Percentiles rank a stretch among this genome's conserved stretches.
Conservation (phyloP, 2,888 invertebrate species). For the Drosophila planitibia region DNA sequence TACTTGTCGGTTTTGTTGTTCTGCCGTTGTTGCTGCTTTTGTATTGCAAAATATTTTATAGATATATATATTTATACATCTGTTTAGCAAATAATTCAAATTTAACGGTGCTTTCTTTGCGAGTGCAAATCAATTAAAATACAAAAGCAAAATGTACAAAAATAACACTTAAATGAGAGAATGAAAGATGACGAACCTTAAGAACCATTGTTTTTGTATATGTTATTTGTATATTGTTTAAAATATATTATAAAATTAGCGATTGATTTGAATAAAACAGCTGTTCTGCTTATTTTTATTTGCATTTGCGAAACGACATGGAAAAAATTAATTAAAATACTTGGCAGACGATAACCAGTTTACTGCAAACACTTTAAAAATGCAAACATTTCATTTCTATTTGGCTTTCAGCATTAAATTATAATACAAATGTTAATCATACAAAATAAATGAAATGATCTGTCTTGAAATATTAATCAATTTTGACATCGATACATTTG, state of each 20-base stretch:
- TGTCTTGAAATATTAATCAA: not conserved
- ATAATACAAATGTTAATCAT: not conserved
- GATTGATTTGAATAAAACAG: not conserved
- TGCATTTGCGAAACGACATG: not conserved
- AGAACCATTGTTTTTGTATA: not conserved
- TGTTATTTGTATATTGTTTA: too few species aligned
- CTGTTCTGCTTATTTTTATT: not conserved
- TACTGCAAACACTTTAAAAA: not conserved
- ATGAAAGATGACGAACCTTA: not conserved
- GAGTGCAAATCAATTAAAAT: slow-evolving; percentile 28
- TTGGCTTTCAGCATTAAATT: not conserved
- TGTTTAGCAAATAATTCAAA: not conserved
- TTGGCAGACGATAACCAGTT: not conserved
- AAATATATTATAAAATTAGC: not conserved
- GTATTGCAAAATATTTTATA: not conserved
- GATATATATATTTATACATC: slow-evolving; percentile 6
- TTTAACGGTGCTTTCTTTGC: not conserved
- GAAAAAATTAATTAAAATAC: not conserved
- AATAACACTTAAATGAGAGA: not conserved
- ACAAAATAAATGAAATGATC: not conserved
- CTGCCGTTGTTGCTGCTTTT: not conserved
- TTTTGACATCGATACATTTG: not conserved
- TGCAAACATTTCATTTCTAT: not conserved
- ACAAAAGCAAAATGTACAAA: slow-evolving; percentile 8
- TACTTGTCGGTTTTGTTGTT: not conserved